A percentile compares a stretch with the other conserved stretches of the same genome.
Evolutionary conservation across 2,113 vertebrate species (phyloP).

Genomic region (Microtus richardsoni): DNA sequence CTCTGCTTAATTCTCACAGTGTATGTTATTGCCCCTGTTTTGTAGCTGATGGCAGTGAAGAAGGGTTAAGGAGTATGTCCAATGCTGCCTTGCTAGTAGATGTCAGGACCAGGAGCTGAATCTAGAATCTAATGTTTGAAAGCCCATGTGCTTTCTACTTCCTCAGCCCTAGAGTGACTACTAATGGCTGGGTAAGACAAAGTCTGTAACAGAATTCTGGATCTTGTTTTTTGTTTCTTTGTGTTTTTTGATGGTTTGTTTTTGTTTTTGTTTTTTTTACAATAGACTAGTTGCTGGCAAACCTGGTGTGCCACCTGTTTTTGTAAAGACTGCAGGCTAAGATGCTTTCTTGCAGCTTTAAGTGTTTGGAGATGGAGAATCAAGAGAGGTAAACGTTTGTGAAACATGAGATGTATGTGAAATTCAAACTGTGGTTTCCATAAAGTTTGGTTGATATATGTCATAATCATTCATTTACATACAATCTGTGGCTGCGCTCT

Average conservation of each 20-base stretch:
- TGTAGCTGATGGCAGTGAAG: conserved; percentile 15
- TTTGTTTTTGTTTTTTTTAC: not conserved
- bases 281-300: not conserved
- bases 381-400: conserved; percentile 45
- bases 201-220: conserved; percentile 13
- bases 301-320: not conserved
- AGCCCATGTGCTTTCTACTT: not conserved
- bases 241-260: not conserved
- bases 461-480: not conserved
- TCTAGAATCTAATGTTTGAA: not conserved
- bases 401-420: not conserved
- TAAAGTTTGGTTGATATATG: not conserved
- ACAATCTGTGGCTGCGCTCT: not conserved
- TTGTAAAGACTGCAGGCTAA: conserved; percentile 6
- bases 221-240: conserved; percentile 27
- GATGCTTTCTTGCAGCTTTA: conserved; percentile 42
- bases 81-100: not conserved
- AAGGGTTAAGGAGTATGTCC: not conserved
- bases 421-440: conserved; percentile 27
- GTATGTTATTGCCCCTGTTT: not conserved
- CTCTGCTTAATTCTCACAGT: conserved; percentile 47
- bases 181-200: not conserved
- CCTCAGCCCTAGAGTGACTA: not conserved
- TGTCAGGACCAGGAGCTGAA: not conserved
- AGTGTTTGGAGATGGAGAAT: not conserved